Evolutionary conservation across 2,797 vertebrate species (phyloP).

Genomic region (Ptychadena robeensis): DNA sequence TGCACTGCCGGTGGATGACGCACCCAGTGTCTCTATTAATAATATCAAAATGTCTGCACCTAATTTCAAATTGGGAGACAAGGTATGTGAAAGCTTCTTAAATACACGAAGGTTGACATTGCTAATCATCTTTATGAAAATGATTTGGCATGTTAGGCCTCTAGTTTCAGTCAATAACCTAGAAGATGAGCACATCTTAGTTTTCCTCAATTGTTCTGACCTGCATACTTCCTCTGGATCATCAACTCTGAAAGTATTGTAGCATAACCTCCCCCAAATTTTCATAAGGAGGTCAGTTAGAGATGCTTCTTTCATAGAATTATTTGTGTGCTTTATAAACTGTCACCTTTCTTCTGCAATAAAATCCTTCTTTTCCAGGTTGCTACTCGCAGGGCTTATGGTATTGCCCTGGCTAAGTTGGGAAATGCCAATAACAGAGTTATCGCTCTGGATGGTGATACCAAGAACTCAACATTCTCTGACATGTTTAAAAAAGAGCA

Average conservation of each 20-base stretch:
- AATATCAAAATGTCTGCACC: conserved; percentile 91
- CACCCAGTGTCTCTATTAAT: conserved; percentile 83
- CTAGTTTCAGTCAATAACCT: no score
- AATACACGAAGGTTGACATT: neutral
- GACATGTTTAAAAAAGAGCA: conserved; percentile 94
- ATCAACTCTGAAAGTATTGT: no score
- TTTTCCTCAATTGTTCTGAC: no score
- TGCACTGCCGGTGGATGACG: conserved; percentile 83
- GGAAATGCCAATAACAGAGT: conserved; percentile 87
- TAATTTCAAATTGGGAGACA: conserved; percentile 90
- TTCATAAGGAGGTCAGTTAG: no score
- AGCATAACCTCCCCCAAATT: no score
- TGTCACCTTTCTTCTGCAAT: no score
- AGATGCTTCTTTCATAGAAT: no score
- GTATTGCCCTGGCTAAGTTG: conserved; percentile 87
- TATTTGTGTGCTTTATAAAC: no score
- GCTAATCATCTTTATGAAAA: neutral
- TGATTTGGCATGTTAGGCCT: neutral
- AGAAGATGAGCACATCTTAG: no score
- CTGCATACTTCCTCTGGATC: no score
- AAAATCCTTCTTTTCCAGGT: conserved; percentile 72
- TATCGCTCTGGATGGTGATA: conserved; percentile 91
- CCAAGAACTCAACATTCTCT: conserved; percentile 92
- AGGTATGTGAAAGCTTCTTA: conserved; percentile 74
- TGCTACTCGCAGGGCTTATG: conserved; percentile 91